Evolutionary conservation across 2,888 invertebrate genomes (phyloP), one percentile per base, ranked within the genome.

Genomic region (Heteromurus nitidus): DNA sequence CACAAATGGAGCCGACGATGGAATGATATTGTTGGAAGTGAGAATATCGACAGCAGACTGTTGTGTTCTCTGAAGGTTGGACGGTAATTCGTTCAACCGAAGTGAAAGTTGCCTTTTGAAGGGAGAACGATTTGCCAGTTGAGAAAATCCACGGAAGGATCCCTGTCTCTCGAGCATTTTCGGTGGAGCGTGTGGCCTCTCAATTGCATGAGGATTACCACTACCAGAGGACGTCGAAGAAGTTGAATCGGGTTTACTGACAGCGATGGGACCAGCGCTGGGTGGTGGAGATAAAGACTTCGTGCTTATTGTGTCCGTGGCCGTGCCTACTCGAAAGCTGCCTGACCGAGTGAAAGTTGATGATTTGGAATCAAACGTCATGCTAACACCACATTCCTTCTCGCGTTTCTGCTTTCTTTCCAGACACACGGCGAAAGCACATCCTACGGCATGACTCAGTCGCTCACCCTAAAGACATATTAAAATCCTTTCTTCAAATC

Each of bases 361-460:
- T 89, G 94, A 95, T 88, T 95, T 94, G 60, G 94, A 92, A 89
- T 96, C 96, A 88, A 96, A 96, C 88, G 95, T 95, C 95, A 96
- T 96, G 53, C 95, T 95, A 13, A 96, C 96, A 11, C 95, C 95
- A 89, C 96, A 96, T 90, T 99, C 98, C 89, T 97, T 98, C 90
- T 99, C 99, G 83, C 99, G 92, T 86, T 96, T 95, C 90, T 99
- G 98, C 90, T 99, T 99, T 88, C 97, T 93, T 89, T 99, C 99
- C 87, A 99, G 91, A 88, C 99, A 99, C 1, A 98, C 97, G 73
- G 98, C 97, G 91, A 99, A 99, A 65, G 99, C 99, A 91, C 99
- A 99, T 50, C 99, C 99, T 30, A 99, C 99, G 1, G 99, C 99
- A 91, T 99, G 99, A 88, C 98, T 98, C 85, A 99, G 91, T 60